A percentile compares a stretch with the other conserved stretches of the same genome.
These are phyloP conservation scores for Leptinotarsa texana DNA, from an alignment of 1,140 invertebrate genomes.

Conservation along the genomic window DNA sequence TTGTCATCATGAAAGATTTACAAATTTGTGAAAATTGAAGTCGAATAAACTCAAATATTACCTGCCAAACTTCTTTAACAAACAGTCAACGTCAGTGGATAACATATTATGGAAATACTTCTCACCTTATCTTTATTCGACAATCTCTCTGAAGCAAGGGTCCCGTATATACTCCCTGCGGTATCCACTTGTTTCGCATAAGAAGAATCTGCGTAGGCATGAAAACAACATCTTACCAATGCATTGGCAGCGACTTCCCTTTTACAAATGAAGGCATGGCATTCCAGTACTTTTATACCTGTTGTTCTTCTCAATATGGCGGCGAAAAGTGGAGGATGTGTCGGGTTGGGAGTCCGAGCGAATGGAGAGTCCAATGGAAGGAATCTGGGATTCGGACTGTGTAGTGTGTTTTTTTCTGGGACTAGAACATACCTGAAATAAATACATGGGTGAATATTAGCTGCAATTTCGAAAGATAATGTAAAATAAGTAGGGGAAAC, in stretches of 20 bases:
- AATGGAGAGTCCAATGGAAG: conserved; percentile 95
- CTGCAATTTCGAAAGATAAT: too few species aligned
- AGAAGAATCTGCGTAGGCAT: conserved; percentile 91
- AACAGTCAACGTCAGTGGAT: too few species aligned
- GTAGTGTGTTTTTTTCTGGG: conserved; percentile 59
- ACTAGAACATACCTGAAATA: conserved; percentile 62
- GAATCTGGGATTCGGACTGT: conserved; percentile 75
- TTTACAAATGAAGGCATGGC: conserved; percentile 98
- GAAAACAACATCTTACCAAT: conserved; percentile 88
- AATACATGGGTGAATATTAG: background rate
- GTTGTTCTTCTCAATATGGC: conserved; percentile 92
- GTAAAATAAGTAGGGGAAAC: too few species aligned
- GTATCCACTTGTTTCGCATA: conserved; percentile 83
- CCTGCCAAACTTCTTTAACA: too few species aligned
- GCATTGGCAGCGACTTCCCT: conserved; percentile 93
- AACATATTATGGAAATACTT: background rate
- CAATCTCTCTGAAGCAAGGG: conserved; percentile 51
- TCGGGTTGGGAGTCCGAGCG: conserved; percentile 80
- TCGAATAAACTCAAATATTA: too few species aligned
- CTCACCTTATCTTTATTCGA: conserved; percentile 53
- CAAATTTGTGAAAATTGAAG: too few species aligned
- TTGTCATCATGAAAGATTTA: too few species aligned
- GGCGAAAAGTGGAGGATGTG: conserved; percentile 95
- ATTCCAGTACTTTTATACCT: conserved; percentile 98
- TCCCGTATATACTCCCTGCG: conserved; percentile 60